Conservation (phyloP, 35 echinoderm and acorn worm species). For the Stichopus chloronotus region DNA sequence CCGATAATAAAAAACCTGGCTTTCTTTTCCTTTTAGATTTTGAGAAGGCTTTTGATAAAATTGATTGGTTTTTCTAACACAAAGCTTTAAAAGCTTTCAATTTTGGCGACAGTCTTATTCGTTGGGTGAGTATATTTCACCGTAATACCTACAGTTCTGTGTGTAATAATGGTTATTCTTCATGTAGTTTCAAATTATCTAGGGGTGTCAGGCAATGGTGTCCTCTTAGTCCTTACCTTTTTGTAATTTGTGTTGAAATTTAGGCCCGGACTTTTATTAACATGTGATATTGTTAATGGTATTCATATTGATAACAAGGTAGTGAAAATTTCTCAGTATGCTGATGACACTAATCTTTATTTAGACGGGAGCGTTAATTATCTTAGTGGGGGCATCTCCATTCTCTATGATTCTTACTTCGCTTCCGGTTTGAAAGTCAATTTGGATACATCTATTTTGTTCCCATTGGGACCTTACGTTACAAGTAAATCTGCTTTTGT, state of each 20-base stretch:
- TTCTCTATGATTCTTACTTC: neutral
- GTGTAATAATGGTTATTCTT: neutral
- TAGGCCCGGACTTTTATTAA: neutral
- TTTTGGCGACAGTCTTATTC: neutral
- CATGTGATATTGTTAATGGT: neutral
- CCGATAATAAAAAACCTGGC: neutral
- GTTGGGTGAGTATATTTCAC: neutral
- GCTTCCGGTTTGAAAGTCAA: neutral
- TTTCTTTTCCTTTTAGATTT: neutral
- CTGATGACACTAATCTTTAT: neutral
- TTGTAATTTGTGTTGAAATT: neutral
- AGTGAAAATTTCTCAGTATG: conserved; percentile 19
- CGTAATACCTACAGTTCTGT: neutral
- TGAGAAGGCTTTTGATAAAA: neutral
- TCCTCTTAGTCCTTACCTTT: neutral
- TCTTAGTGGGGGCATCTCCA: neutral
- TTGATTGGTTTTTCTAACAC: neutral
- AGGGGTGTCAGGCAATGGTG: neutral
- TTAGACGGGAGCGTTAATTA: neutral
- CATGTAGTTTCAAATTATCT: neutral
- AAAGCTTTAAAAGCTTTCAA: neutral
- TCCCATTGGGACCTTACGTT: neutral
- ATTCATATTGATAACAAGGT: neutral
- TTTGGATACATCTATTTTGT: conserved; percentile 4
- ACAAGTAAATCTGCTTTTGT: neutral